A percentile compares a stretch with the other conserved stretches of the same genome.
These are phyloP conservation scores for Thunnus albacares DNA, from an alignment of 2,797 vertebrate genomes.

Conservation along the genomic window DNA sequence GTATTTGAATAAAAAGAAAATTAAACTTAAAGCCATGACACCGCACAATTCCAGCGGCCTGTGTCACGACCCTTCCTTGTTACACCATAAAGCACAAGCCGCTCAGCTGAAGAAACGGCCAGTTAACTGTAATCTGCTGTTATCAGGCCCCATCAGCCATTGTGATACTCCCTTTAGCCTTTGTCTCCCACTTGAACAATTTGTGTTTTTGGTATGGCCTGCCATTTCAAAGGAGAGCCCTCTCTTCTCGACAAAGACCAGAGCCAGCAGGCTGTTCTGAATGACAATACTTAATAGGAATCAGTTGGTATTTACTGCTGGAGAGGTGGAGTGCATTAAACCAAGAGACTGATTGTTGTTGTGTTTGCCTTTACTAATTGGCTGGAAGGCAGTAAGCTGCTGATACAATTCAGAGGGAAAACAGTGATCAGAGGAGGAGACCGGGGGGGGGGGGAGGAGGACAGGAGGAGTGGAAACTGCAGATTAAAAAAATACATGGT, in stretches of 20 bases:
- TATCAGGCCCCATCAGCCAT: conserved; percentile 70
- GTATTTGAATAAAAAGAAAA: conserved; percentile 31
- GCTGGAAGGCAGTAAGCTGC: conserved; percentile 76
- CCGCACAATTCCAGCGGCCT: conserved; percentile 4
- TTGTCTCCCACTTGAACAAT: conserved; percentile 70
- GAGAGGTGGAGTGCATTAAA: conserved; percentile 80
- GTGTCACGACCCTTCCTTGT: conserved; percentile 50
- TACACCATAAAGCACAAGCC: conserved; percentile 64
- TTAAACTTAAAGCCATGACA: conserved; percentile 18
- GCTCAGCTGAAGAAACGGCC: conserved; percentile 54
- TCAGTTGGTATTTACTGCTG: conserved; percentile 83
- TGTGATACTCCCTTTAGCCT: conserved; percentile 63
- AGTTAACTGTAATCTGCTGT: conserved; percentile 74
- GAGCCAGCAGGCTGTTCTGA: conserved; percentile 72
- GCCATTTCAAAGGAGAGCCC: conserved; percentile 74
- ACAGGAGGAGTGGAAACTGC: conserved; percentile 67
- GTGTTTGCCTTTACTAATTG: conserved; percentile 85
- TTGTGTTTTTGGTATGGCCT: conserved; percentile 66
- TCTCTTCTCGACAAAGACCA: conserved; percentile 76
- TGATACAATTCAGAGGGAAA: conserved; percentile 75
- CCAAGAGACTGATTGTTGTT: conserved; percentile 78
- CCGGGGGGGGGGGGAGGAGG: neutral
- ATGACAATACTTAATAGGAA: conserved; percentile 80
- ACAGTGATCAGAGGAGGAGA: conserved; percentile 71
- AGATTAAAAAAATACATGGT: conserved; percentile 69